These are phyloP conservation scores for Cyaniris semiargus DNA, from an alignment of 2,888 invertebrate genomes.

Conservation along the genomic window DNA sequence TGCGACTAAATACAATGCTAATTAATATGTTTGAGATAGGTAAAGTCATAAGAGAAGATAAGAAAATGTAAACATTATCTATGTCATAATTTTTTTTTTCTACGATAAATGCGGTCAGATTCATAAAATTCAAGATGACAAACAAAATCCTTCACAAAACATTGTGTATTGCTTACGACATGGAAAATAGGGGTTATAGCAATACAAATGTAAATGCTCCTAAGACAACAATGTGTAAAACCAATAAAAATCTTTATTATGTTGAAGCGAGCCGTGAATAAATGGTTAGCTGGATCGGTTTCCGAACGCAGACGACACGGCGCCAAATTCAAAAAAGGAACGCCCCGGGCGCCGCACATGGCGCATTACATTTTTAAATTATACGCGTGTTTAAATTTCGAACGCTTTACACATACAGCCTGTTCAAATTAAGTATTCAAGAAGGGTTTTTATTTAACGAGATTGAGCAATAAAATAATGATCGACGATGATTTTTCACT, in stretches of 20 bases:
- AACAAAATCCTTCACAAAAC: slow-evolving; percentile 20
- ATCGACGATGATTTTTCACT: not conserved
- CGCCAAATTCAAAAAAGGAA: slow-evolving; percentile 50
- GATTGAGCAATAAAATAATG: not conserved
- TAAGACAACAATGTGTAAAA: slow-evolving; percentile 47
- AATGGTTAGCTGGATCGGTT: slow-evolving; percentile 52
- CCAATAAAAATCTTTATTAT: slow-evolving; percentile 73
- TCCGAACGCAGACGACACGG: slow-evolving; percentile 58
- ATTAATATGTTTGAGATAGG: too few relatives aligned
- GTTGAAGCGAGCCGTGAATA: slow-evolving; percentile 62
- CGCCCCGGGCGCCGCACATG: slow-evolving; percentile 71
- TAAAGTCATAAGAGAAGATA: too few relatives aligned
- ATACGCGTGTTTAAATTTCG: slow-evolving; percentile 71
- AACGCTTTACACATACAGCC: slow-evolving; percentile 54
- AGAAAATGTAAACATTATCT: not conserved
- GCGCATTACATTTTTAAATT: slow-evolving; percentile 68
- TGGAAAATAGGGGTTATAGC: not conserved
- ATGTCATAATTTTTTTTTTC: not conserved
- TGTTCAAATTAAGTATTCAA: slow-evolving; percentile 33
- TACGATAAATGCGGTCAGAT: not conserved
- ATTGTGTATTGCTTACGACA: slow-evolving; percentile 8
- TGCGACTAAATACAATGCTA: too few relatives aligned
- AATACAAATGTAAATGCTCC: slow-evolving; percentile 27
- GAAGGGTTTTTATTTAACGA: not conserved
- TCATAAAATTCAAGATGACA: not conserved